Conservation (phyloP, 1,140 invertebrate species). For the Penaeus japonicus region DNA sequence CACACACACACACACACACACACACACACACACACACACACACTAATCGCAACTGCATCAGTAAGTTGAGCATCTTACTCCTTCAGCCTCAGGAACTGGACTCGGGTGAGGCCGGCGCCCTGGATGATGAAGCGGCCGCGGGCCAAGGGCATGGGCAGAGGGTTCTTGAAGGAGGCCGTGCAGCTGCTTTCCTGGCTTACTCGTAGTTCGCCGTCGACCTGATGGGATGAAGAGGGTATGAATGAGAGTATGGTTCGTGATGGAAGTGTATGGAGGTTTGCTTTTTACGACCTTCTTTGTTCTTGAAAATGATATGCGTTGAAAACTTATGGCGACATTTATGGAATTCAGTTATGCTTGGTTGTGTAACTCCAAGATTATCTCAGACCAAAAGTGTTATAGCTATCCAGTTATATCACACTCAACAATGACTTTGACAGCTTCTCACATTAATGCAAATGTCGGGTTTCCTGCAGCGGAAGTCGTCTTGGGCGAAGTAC, state of each 20-base stretch:
- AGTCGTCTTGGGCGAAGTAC: slow-evolving; percentile 89
- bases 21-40: not conserved
- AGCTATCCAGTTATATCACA: not conserved
- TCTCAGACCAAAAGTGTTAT: too few species aligned
- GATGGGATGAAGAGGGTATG: not conserved
- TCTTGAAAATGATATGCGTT: not conserved
- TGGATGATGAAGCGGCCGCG: slow-evolving; percentile 81
- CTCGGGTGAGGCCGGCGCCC: slow-evolving; percentile 77
- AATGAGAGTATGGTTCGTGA: not conserved
- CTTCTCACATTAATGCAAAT: slow-evolving; percentile 77
- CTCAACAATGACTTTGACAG: not conserved
- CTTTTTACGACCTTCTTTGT: not conserved
- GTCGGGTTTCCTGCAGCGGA: slow-evolving; percentile 86
- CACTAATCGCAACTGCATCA: not conserved
- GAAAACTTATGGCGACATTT: not conserved
- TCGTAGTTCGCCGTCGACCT: slow-evolving; percentile 69
- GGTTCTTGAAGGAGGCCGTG: slow-evolving; percentile 80
- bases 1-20: not conserved
- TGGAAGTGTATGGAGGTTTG: not conserved
- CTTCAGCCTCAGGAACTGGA: slow-evolving; percentile 75
- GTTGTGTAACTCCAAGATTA: too few species aligned
- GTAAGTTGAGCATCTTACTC: slow-evolving; percentile 65
- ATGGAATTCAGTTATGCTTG: not conserved
- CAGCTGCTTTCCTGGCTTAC: slow-evolving; percentile 74
- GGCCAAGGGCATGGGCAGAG: slow-evolving; percentile 78